Conservation (phyloP, 2,888 invertebrate species). For the Plutella xylostella region DNA sequence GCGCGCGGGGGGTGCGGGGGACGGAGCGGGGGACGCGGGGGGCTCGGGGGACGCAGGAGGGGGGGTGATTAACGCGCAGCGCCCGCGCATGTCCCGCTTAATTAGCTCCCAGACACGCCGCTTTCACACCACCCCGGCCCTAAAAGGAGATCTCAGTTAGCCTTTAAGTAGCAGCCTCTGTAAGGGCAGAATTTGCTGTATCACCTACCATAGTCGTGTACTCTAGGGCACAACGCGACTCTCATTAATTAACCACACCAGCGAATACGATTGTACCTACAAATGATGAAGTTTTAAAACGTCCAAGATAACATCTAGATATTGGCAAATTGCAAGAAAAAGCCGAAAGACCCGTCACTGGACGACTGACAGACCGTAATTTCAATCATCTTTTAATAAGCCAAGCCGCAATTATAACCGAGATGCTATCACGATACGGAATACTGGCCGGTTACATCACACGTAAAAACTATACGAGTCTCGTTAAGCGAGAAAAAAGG, state of each 20-base stretch:
- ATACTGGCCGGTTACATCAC: background rate
- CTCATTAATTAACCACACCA: no score
- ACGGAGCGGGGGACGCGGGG: background rate
- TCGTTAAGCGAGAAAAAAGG: conserved; percentile 29
- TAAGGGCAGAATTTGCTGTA: no score
- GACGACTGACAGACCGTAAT: background rate
- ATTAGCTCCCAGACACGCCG: conserved; percentile 55
- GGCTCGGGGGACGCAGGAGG: conserved; percentile 15
- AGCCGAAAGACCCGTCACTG: background rate
- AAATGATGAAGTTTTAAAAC: no score
- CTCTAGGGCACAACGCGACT: no score
- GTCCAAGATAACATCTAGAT: no score
- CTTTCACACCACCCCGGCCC: conserved; percentile 35
- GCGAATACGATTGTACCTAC: no score
- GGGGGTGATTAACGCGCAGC: background rate
- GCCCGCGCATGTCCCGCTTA: conserved; percentile 29
- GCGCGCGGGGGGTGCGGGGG: background rate
- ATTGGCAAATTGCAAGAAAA: no score
- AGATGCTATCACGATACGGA: conserved; percentile 5
- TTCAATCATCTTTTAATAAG: conserved; percentile 2
- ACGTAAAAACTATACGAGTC: conserved; percentile 43
- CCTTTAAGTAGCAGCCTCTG: no score
- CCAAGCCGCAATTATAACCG: conserved; percentile 3
- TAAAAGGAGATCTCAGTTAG: conserved; percentile 42
- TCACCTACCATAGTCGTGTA: no score